Conservation (phyloP, 2,888 invertebrate species). For the Pyrrhia umbra region DNA sequence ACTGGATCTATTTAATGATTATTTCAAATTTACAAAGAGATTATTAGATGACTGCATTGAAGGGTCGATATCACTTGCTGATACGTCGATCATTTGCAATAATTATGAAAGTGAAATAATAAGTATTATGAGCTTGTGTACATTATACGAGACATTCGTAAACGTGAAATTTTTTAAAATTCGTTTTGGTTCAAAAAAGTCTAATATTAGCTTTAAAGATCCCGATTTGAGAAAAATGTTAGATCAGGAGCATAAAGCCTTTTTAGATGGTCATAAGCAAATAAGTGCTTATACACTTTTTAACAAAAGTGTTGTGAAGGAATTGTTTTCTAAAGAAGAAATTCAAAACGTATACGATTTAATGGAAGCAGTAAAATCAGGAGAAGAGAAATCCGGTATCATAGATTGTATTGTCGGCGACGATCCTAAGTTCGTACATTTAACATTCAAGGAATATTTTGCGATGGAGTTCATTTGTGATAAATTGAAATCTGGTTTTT, state of each 20-base stretch:
- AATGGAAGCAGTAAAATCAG: conserved; percentile 12
- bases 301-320: background rate
- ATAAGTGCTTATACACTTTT: conserved; percentile 37
- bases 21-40: background rate
- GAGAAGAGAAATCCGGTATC: conserved; percentile 50
- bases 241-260: conserved; percentile 17
- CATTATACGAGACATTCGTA: conserved; percentile 45
- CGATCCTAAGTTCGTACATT: conserved; percentile 48
- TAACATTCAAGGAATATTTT: conserved; percentile 55
- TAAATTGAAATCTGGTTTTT: conserved; percentile 17
- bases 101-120: background rate
- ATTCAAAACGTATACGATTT: conserved; percentile 14
- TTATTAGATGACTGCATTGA: background rate
- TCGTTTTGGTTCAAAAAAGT: conserved; percentile 46
- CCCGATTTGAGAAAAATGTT: conserved; percentile 36
- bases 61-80: too few species aligned
- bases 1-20: conserved; percentile 22
- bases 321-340: conserved; percentile 26
- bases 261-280: conserved; percentile 36
- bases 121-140: conserved; percentile 5
- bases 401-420: conserved; percentile 32
- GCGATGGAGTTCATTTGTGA: conserved; percentile 45
- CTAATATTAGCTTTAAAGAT: conserved; percentile 22
- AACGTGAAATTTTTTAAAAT: conserved; percentile 47
- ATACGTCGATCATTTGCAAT: background rate